A percentile compares a stretch with the other conserved stretches of the same genome.
Conservation (phyloP, 2,113 vertebrate species). For the Irena cyanogastra region DNA sequence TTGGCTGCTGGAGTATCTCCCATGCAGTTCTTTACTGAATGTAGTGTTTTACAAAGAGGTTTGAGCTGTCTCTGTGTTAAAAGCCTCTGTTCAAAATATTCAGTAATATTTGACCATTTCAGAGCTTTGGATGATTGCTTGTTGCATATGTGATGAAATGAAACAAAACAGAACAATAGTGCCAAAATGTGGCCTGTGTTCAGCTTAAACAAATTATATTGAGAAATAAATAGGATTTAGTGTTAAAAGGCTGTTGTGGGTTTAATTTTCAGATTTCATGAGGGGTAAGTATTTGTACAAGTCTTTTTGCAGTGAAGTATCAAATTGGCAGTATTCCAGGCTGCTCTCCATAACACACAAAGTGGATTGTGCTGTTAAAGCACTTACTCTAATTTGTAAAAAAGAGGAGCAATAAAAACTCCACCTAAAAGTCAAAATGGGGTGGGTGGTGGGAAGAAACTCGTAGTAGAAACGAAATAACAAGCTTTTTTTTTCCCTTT, state of each 20-base stretch:
- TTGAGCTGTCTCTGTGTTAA: conserved; percentile 6
- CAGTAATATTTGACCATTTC: neutral
- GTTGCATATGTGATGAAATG: neutral
- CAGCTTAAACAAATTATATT: neutral
- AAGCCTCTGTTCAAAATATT: neutral
- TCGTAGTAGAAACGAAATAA: neutral
- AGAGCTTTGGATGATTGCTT: neutral
- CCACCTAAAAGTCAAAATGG: neutral
- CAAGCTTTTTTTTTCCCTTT: neutral
- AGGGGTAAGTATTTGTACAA: neutral
- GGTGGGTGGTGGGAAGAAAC: neutral
- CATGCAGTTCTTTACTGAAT: neutral
- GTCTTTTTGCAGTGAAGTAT: conserved; percentile 2
- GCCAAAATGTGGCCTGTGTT: neutral
- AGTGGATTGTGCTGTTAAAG: neutral
- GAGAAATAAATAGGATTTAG: conserved; percentile 22
- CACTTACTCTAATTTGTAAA: neutral
- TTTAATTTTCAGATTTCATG: conserved; percentile 34
- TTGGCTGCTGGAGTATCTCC: neutral
- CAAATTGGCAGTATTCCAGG: neutral
- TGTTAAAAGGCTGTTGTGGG: conserved; percentile 4
- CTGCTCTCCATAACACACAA: neutral
- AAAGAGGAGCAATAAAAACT: neutral
- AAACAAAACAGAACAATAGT: neutral
- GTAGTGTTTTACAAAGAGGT: neutral